Percentiles rank a stretch among this genome's conserved stretches.
phyloP scores from a whole-genome alignment of 2,113 vertebrate species.

The Bubo bubo region DNA sequence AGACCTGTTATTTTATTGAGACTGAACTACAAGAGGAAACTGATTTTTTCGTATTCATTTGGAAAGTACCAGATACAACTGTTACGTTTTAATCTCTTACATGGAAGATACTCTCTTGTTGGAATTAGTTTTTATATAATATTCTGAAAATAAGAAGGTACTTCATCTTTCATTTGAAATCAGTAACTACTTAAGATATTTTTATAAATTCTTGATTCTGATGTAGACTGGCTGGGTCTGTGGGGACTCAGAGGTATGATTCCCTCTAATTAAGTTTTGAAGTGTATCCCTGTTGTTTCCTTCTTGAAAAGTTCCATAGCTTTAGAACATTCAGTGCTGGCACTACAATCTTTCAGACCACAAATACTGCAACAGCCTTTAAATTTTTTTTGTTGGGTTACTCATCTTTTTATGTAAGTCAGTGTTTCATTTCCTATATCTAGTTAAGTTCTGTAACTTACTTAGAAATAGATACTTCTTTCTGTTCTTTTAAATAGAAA shows the following conservation, averaged over 20 bases:
- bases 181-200: background rate
- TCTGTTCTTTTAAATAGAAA: background rate
- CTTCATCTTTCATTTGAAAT: background rate
- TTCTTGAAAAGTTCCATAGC: background rate
- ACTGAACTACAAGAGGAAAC: background rate
- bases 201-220: background rate
- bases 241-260: background rate
- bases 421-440: background rate
- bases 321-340: background rate
- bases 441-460: background rate
- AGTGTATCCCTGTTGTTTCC: background rate
- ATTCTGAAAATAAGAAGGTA: background rate
- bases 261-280: background rate
- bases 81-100: background rate
- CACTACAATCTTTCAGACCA: background rate
- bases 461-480: background rate
- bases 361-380: background rate
- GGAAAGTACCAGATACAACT: background rate
- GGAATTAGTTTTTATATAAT: background rate
- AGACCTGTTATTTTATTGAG: slow-evolving; percentile 22
- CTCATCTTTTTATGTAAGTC: background rate
- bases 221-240: background rate
- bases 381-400: background rate
- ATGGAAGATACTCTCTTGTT: background rate
- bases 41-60: background rate